Evolutionary conservation across 2,113 vertebrate genomes (phyloP), one percentile per base, ranked within the genome.

Genomic region (Dromiciops gliroides): DNA sequence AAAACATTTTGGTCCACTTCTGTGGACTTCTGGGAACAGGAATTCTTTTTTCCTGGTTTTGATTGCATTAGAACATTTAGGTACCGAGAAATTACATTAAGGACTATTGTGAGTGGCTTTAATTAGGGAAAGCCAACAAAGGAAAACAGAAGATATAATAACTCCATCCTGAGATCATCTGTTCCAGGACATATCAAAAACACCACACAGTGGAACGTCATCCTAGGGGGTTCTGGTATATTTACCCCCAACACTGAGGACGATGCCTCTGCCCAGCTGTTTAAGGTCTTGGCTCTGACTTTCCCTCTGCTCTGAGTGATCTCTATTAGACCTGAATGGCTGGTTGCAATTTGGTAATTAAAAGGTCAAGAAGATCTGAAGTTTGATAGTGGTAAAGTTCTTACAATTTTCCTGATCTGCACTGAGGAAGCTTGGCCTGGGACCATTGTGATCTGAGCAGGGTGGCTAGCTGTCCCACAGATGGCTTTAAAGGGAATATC

Each of bases 1-100:
- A 83, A 83, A 96, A 93, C 12, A 37, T 94, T 93, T 95, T 95
- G 89, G 56, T 94, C 50, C 83, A 12, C 92, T 96, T 95, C 89
- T 56, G 12, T 92, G 47, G 94, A 95, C 89, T 93, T 89, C 31
- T 89, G 19, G 91, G 24, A 2, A 8, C 37, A 28, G n/a, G 88
- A 75, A 94, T 25, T 12, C 22, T 51, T 95, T 92, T 94, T 89
- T 83, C 48, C 26, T 89, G 37, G 92, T 96, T 44, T 94, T 93
- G 2, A 90, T 91, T 67, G 50, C 88, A 49, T 91, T 93, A 94
- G 28, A 97, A 75, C 3, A 94, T 51, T 94, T 50, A 94, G 56
- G 7, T 48, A 93, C 92, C 50, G 44, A 93, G 83, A 91, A 96
- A 89, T 51, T 90, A 95, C 12, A 91, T 25, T 83, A 93, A 94